These are phyloP conservation scores for Anarsia innoxiella DNA, from an alignment of 2,888 invertebrate genomes.

Conservation along the genomic window DNA sequence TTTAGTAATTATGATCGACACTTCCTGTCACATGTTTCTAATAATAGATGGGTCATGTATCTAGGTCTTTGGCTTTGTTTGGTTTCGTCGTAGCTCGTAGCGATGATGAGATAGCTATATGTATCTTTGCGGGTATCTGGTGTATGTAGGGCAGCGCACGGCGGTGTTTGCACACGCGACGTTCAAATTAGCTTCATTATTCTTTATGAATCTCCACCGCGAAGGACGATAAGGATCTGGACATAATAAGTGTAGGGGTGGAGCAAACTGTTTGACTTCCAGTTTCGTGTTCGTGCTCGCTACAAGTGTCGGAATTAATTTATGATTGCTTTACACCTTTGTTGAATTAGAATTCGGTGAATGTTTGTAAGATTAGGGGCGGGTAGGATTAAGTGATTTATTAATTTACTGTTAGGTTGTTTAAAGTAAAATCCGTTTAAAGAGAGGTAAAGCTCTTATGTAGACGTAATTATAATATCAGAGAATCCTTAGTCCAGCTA, in stretches of 20 bases:
- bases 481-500: too few relatives aligned
- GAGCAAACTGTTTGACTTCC: conserved; percentile 4
- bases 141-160: conserved; percentile 34
- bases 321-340: conserved; percentile 6
- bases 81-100: conserved; percentile 28
- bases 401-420: not conserved
- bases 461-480: too few relatives aligned
- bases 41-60: conserved; percentile 32
- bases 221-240: conserved; percentile 17
- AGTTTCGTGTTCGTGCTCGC: conserved; percentile 5
- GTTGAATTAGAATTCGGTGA: too few relatives aligned
- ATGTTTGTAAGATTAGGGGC: too few relatives aligned
- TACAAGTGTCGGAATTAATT: conserved; percentile 8
- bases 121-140: conserved; percentile 32
- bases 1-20: conserved; percentile 9
- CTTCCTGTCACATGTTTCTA: conserved; percentile 21
- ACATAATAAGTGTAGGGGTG: conserved; percentile 10
- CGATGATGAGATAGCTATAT: conserved; percentile 31
- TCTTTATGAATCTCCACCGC: conserved; percentile 15
- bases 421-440: not conserved
- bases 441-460: too few relatives aligned
- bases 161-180: conserved; percentile 40
- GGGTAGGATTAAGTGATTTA: not conserved
- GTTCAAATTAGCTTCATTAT: conserved; percentile 21
- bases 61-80: conserved; percentile 31